These are phyloP conservation scores for Triplophysa bombifrons DNA, from an alignment of 2,797 vertebrate species.

Conservation along the genomic window DNA sequence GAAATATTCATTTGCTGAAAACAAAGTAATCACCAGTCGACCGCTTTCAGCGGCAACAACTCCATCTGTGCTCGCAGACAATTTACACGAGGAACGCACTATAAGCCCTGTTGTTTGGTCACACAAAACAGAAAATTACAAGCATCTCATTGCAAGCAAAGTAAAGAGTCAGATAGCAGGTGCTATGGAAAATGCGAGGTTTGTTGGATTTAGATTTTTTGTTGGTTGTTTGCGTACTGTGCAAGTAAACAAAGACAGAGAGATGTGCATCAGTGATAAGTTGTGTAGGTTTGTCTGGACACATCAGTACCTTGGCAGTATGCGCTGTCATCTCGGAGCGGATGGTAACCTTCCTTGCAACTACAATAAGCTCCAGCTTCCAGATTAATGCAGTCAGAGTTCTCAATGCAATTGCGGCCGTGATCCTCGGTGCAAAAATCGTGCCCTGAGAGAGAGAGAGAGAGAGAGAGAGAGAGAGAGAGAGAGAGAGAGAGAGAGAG, in stretches of 20 bases:
- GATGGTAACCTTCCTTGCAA: constrained; percentile 82
- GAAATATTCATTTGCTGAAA: constrained; percentile 42
- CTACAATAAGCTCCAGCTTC: constrained; percentile 82
- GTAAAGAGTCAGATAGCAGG: constrained; percentile 18
- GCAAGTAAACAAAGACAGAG: constrained; percentile 3
- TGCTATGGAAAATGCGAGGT: not conserved
- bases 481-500: too few relatives aligned
- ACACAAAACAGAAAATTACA: constrained; percentile 27
- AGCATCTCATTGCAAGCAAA: not conserved
- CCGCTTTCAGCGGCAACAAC: constrained; percentile 8
- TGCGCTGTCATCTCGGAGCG: constrained; percentile 84
- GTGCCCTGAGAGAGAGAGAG: constrained; percentile 71
- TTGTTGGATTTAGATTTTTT: constrained; percentile 16
- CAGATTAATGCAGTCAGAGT: constrained; percentile 84
- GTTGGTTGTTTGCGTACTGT: constrained; percentile 5
- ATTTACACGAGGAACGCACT: not conserved
- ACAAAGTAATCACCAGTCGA: constrained; percentile 38
- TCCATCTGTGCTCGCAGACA: constrained; percentile 32
- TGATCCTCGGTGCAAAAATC: constrained; percentile 85
- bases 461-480: too few relatives aligned
- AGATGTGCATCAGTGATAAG: not conserved
- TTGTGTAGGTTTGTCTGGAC: not conserved
- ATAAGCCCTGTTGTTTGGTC: constrained; percentile 21
- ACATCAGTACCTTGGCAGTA: constrained; percentile 85
- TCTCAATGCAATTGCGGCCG: constrained; percentile 77